A percentile compares a stretch with the other conserved stretches of the same genome.
phyloP scores from a whole-genome alignment of 2,888 invertebrate species.

The Cataglyphis livida region DNA sequence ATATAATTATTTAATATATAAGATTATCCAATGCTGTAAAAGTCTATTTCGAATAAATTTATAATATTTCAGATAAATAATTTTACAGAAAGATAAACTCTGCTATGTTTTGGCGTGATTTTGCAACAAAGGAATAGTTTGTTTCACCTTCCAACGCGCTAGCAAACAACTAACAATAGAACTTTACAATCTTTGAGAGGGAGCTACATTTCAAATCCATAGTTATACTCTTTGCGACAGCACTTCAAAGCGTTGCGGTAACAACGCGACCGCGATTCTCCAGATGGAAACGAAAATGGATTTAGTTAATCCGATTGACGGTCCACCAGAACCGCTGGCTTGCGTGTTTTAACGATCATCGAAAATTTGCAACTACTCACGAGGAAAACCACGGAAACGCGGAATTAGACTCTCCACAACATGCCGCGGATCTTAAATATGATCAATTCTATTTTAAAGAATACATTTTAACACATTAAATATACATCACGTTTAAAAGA shows the following conservation, averaged over 20 bases:
- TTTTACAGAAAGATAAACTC: neutral
- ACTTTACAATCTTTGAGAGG: slow-evolving; percentile 40
- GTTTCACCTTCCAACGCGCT: neutral
- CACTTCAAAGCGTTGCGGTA: slow-evolving; percentile 39
- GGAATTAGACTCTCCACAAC: slow-evolving; percentile 17
- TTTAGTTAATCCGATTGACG: slow-evolving; percentile 52
- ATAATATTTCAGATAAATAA: too few relatives aligned
- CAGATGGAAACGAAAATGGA: slow-evolving; percentile 51
- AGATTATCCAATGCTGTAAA: neutral
- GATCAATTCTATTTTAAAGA: neutral
- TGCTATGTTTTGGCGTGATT: neutral
- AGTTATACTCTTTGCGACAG: slow-evolving; percentile 17
- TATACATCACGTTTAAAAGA: neutral
- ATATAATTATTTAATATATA: neutral
- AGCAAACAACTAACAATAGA: slow-evolving; percentile 20
- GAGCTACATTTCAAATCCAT: slow-evolving; percentile 19
- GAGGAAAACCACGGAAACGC: slow-evolving; percentile 28
- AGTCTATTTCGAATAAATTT: neutral
- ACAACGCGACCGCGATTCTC: slow-evolving; percentile 28
- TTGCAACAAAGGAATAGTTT: neutral
- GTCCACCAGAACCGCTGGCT: slow-evolving; percentile 33
- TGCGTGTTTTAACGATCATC: slow-evolving; percentile 44
- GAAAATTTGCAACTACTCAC: slow-evolving; percentile 46
- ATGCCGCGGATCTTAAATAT: neutral
- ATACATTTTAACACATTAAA: slow-evolving; percentile 11